Conservation (phyloP, 1,140 invertebrate genomes). For the Temnothorax longispinosus region DNA sequence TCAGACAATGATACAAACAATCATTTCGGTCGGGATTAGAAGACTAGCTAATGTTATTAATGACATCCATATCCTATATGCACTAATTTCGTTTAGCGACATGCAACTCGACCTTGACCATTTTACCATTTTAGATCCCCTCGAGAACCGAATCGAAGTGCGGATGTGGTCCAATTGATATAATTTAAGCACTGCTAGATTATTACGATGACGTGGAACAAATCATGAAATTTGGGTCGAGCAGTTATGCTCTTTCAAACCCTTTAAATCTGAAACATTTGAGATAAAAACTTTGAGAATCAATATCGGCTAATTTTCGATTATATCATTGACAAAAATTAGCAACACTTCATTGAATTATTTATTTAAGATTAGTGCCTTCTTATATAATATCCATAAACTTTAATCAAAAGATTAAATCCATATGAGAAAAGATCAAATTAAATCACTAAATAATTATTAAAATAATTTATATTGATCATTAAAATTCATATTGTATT, state of each 20-base stretch:
- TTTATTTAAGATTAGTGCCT: neutral
- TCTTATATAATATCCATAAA: neutral
- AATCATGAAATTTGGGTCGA: slow-evolving; percentile 12
- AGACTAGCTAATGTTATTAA: neutral
- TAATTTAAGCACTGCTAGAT: slow-evolving; percentile 21
- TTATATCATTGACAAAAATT: neutral
- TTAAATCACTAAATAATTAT: neutral
- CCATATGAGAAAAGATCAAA: neutral
- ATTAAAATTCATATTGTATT: neutral
- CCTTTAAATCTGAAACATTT: neutral
- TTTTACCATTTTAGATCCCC: slow-evolving; percentile 54
- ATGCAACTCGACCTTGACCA: slow-evolving; percentile 49
- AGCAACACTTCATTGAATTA: neutral
- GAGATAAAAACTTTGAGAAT: neutral
- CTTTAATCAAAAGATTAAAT: neutral
- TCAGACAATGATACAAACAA: slow-evolving; percentile 52
- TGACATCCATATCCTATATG: neutral
- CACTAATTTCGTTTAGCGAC: neutral
- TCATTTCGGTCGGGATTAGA: neutral
- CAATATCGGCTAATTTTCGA: neutral
- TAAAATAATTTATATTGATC: neutral
- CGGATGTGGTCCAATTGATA: slow-evolving; percentile 42
- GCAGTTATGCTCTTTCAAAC: neutral
- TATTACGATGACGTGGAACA: neutral
- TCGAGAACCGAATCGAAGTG: slow-evolving; percentile 48